A percentile compares a stretch with the other conserved stretches of the same genome.
Evolutionary conservation across 2,888 invertebrate genomes (phyloP).

Genomic region (Zygothrica quintamaculata): DNA sequence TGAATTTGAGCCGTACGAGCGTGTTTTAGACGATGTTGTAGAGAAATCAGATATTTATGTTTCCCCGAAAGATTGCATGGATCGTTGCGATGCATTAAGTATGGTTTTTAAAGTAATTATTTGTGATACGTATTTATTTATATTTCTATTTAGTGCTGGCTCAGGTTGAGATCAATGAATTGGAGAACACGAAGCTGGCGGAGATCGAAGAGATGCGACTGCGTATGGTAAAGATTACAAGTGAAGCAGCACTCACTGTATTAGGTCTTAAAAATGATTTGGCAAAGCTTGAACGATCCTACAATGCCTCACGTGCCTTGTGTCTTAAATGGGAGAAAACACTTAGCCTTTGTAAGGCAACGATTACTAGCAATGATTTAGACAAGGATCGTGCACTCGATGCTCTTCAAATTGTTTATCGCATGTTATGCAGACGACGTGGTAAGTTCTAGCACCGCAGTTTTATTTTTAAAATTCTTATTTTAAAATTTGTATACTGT

Average conservation of each 20-base stretch:
- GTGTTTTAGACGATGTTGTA: slow-evolving; percentile 81
- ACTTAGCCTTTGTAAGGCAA: slow-evolving; percentile 76
- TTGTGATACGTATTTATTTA: too few species aligned
- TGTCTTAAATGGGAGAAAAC: slow-evolving; percentile 83
- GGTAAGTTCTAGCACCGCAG: slow-evolving; percentile 44
- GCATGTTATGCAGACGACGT: slow-evolving; percentile 77
- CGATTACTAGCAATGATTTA: slow-evolving; percentile 69
- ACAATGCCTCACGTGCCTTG: slow-evolving; percentile 72
- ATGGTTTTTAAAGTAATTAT: too few species aligned
- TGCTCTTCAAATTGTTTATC: slow-evolving; percentile 80
- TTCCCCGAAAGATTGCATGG: slow-evolving; percentile 83
- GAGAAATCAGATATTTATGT: slow-evolving; percentile 74
- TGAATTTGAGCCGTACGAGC: slow-evolving; percentile 82
- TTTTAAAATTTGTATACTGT: background rate
- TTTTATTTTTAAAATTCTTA: background rate
- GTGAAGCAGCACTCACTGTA: slow-evolving; percentile 81
- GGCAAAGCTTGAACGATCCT: slow-evolving; percentile 78
- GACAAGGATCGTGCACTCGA: slow-evolving; percentile 80
- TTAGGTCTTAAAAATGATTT: slow-evolving; percentile 83
- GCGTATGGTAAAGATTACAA: slow-evolving; percentile 81
- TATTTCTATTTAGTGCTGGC: slow-evolving; percentile 79
- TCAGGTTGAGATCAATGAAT: slow-evolving; percentile 81
- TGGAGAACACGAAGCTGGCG: slow-evolving; percentile 75
- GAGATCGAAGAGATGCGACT: slow-evolving; percentile 83
- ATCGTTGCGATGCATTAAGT: slow-evolving; percentile 84